A percentile compares a stretch with the other conserved stretches of the same genome.
Conservation (phyloP, 2,797 vertebrate genomes). For the Lacerta bilineata region DNA sequence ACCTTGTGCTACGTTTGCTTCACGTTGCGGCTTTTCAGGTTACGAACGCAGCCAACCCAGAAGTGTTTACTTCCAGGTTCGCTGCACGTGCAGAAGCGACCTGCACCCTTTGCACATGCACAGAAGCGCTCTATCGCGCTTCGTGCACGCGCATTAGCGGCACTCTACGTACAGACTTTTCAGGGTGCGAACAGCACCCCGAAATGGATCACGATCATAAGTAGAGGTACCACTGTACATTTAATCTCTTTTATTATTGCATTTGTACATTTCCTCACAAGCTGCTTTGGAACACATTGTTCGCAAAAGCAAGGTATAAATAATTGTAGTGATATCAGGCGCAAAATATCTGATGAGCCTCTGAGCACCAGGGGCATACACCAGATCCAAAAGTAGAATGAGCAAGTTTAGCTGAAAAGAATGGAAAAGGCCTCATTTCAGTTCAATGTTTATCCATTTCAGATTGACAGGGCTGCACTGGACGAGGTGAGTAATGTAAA, state of each 20-base stretch:
- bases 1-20: no score
- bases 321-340: background rate
- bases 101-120: no score
- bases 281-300: background rate
- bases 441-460: slow-evolving; percentile 63
- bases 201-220: no score
- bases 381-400: background rate
- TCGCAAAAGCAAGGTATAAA: background rate
- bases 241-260: background rate
- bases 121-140: no score
- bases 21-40: no score
- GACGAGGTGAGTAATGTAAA: slow-evolving; percentile 74
- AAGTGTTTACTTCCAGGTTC: no score
- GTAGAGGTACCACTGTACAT: no score
- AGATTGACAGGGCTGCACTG: slow-evolving; percentile 70
- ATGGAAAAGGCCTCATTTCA: background rate
- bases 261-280: background rate
- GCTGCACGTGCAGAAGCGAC: no score
- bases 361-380: background rate
- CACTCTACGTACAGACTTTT: no score
- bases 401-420: background rate
- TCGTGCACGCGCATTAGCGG: no score
- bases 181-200: no score
- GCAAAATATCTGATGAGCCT: background rate
- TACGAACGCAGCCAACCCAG: no score